Evolutionary conservation across 2,888 invertebrate genomes (phyloP).

Genomic region (Phlogophora meticulosa): DNA sequence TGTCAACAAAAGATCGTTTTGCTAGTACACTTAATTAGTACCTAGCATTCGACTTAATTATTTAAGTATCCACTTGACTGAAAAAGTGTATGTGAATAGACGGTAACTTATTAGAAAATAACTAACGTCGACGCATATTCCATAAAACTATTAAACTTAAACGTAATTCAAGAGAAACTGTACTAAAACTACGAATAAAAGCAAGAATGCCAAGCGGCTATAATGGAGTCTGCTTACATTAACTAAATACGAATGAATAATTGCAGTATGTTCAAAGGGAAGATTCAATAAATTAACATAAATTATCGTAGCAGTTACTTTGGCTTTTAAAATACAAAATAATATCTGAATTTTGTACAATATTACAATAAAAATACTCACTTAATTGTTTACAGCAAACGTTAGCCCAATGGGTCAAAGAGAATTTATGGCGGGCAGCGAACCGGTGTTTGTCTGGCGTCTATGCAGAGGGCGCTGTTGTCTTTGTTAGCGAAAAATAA

Average conservation of each 20-base stretch:
- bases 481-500: constrained; percentile 48
- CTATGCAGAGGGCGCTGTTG: constrained; percentile 87
- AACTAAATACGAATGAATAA: constrained; percentile 59
- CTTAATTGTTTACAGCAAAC: constrained; percentile 87
- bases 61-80: constrained; percentile 12
- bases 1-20: constrained; percentile 43
- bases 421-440: constrained; percentile 86
- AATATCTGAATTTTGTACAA: constrained; percentile 19
- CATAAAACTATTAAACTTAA: background rate
- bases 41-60: constrained; percentile 43
- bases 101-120: background rate
- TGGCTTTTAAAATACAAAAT: constrained; percentile 1
- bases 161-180: constrained; percentile 25
- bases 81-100: background rate
- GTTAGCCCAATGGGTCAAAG: constrained; percentile 79
- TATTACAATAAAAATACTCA: constrained; percentile 78
- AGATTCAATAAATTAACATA: background rate
- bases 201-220: constrained; percentile 75
- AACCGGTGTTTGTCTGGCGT: constrained; percentile 83
- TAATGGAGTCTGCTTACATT: constrained; percentile 84
- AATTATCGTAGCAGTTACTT: background rate
- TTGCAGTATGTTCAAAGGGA: constrained; percentile 12
- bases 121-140: background rate
- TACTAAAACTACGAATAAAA: constrained; percentile 42
- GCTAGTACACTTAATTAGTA: constrained; percentile 12